phyloP scores from a whole-genome alignment of 1,140 invertebrate species.

The Andricus grossulariae region DNA sequence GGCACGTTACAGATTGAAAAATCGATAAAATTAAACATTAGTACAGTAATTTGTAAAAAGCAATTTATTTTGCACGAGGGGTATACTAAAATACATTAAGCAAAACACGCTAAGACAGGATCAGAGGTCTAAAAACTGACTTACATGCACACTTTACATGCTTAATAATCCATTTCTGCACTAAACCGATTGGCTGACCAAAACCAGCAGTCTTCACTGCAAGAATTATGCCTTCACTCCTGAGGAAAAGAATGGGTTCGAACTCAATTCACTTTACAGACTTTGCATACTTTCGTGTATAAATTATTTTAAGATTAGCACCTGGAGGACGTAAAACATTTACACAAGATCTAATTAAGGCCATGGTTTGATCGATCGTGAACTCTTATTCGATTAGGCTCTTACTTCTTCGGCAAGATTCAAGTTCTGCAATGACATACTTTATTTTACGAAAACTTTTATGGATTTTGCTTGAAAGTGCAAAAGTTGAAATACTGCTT shows the following conservation, averaged over 20 bases:
- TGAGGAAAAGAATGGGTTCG: neutral
- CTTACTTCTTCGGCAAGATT: neutral
- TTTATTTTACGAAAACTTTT: no score
- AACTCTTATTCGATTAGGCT: neutral
- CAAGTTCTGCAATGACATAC: no score
- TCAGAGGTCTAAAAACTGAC: neutral
- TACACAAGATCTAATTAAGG: conserved; percentile 15
- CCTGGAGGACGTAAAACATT: neutral
- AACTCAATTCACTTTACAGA: neutral
- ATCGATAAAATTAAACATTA: neutral
- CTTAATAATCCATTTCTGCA: neutral
- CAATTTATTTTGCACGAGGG: neutral
- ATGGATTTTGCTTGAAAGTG: no score
- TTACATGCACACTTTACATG: neutral
- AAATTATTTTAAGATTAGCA: neutral
- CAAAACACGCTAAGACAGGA: conserved; percentile 1
- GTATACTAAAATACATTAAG: neutral
- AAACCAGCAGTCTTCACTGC: neutral
- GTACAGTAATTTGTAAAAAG: conserved; percentile 23
- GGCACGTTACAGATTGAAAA: no score
- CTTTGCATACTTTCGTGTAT: no score
- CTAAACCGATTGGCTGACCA: neutral
- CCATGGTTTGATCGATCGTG: neutral
- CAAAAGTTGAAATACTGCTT: no score
- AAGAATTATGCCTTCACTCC: neutral